Evolutionary conservation across 1,140 invertebrate species (phyloP), one percentile per base, ranked within the genome.

Genomic region (Zophobas morio): DNA sequence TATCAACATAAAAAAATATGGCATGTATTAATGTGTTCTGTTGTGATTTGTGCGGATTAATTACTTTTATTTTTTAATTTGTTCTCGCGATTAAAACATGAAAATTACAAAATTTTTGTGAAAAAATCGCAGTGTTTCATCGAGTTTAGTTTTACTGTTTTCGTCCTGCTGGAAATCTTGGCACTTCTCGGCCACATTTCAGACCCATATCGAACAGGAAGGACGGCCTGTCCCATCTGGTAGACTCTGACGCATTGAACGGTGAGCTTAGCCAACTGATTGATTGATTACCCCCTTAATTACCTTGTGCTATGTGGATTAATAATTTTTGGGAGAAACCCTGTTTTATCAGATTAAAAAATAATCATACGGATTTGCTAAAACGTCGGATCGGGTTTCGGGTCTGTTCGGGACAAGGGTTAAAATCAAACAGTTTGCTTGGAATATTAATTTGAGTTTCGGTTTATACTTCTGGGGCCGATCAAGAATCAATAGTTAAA

Each of bases 261-360:
- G 39, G 71, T 54, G 49, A 73, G 71, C 47, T 56, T 73, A 66
- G 47, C 54, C 1, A 56, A 73, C 54, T 73, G 71, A 73, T 73
- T 73, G 71, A 73, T 73, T 73, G 71, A 73, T 73, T 73, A 73
- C 71, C 54, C 71, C 54, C 49, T 73, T 73, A 73, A 73, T 73
- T 73, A 54, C 71, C 40, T 54, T n/a, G 51, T 32, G 71, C 71
- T 73, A n/a, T 66, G 60, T 66, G 60, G 60, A 66, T 66, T 42
- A 66, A 66, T 66, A 66, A 66, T 66, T 66, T 66, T 66, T 66
- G 8, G 60, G 60, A 39, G 60, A 66, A 66, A 46, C 39, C 39
- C 20, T 8, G 39, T 66, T 66, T 66, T 66, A 42, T 42, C 37
- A 42, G 37, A 66, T 42, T 66, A 40, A 66, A 66, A 66, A 66